Evolutionary conservation across 2,113 vertebrate species (phyloP), one percentile per base, ranked within the genome.

Genomic region (Oncorhynchus kisutch): DNA sequence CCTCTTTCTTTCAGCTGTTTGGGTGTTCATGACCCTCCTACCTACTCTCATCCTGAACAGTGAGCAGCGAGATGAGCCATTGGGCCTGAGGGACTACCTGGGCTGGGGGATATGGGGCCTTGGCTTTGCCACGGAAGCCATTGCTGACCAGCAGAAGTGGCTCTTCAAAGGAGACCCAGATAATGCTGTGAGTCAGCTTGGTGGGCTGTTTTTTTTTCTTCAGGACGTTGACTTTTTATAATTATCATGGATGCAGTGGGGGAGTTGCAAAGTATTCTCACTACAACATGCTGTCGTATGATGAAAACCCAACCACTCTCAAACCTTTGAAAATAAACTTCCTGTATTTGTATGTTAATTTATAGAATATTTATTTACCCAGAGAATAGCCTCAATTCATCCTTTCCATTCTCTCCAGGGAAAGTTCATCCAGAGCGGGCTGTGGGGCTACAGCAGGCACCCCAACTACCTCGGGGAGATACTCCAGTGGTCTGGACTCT

Each of bases 111-210:
- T 93, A 1, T 95, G 94, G 95, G 85, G 86, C 24, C 68, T 94
- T 1, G 94, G 94, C 70, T 95, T 95, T 5, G 85, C 86, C 4
- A 81, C 83, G 1, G 91, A 95, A 71, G 90, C 92, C 0, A 76
- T 93, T 73, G 94, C 94, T 22, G 94, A 95, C 78, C 94, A 94
- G 79, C 95, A 95, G 88, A 95, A 94, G 78, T 94, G 88, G 93
- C 67, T 88, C 70, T 95, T 95, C 85, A 95, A 89, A 82, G 70
- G 73, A 5, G 80, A 95, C 83, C 89, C 93, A 49, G 85, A 93
- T 69, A 95, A 95, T 24, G 77, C 83, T 20, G 95, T 94, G 84
- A 91, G 94, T 91, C 65, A 54, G 70, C 5, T 20, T 34, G 24
- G 13, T 29, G 22, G 4, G 75, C 54, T 48, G 27, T 51, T 48